Evolutionary conservation across 2,797 vertebrate genomes (phyloP).

Genomic region (Anomalospiza imberbis): DNA sequence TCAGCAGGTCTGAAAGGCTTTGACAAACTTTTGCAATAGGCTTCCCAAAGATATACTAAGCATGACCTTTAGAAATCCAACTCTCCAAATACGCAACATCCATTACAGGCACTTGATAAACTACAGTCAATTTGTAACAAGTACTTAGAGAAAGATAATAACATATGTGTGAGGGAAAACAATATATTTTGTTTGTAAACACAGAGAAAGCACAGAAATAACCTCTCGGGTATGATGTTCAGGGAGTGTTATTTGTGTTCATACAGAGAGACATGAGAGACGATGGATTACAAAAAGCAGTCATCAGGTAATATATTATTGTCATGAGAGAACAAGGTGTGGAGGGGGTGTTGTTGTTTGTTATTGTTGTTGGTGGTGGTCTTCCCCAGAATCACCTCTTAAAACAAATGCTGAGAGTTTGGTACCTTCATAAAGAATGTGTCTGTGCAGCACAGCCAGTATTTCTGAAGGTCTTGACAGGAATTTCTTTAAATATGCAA

Average conservation of each 20-base stretch:
- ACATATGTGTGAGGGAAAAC: not conserved
- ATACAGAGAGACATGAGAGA: not conserved
- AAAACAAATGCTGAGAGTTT: not conserved
- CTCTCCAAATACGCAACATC: not conserved
- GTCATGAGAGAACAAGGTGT: not conserved
- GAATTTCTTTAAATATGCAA: not conserved
- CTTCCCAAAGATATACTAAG: not conserved
- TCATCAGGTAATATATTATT: not conserved
- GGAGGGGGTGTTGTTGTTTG: not conserved
- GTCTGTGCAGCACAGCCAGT: not conserved
- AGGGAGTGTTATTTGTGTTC: not conserved
- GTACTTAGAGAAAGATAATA: not conserved
- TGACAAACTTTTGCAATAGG: conserved; percentile 9
- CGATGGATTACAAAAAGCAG: not conserved
- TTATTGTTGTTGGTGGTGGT: not conserved
- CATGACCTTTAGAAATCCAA: not conserved
- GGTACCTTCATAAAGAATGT: not conserved
- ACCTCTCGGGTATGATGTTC: not conserved
- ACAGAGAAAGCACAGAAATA: not conserved
- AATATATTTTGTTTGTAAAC: not conserved
- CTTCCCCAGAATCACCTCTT: not conserved
- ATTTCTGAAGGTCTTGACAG: not conserved
- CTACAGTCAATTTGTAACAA: not conserved
- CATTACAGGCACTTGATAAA: not conserved
- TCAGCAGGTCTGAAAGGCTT: not conserved